Evolutionary conservation across 2,888 invertebrate genomes (phyloP), one percentile per base, ranked within the genome.

Genomic region (Nomada hirtipes): DNA sequence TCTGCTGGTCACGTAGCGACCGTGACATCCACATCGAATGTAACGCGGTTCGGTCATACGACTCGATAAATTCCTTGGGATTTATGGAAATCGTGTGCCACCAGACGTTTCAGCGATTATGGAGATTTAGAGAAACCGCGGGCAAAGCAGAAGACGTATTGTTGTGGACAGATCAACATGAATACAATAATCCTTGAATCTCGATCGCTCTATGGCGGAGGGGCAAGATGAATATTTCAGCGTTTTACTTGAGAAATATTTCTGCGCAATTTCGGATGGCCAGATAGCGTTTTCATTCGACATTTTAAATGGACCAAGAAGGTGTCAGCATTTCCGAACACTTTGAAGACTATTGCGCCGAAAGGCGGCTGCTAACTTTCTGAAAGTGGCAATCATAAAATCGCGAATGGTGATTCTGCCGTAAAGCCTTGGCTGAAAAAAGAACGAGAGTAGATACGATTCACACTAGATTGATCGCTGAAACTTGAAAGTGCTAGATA

Each of bases 31-130:
- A 18, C 15, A 29, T 52, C 20, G 50, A 29, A 57, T 36, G 59
- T 53, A 78, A 47, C 68, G n/a, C 4, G 67, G 61, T 23, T 11
- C 70, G 36, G 70, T 70, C 70, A 70, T 55, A 63, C 67, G 44
- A 79, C 44, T 50, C 42, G n/a, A 72, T 72, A 80, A 72, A 80
- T 80, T 61, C 57, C 44, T n/a, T 9, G 15, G 57, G 29, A 72
- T 80, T 80, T 80, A 63, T 52, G 20, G 61, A 57, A 71, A 11
- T 57, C 26, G 42, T 7, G 26, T 26, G 7, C 36, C 26, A n/a
- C 50, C 4, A 61, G 59, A 50, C 52, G 47, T 67, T 55, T 20
- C 52, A 4, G 44, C 55, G 61, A 67, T 79, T 44, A 18, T 29
- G 15, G 29, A 23, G 15, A 68, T 65, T 64, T 44, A 4, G 23